These are phyloP conservation scores for Ara ararauna DNA, from an alignment of 2,797 vertebrate genomes.

Conservation along the genomic window DNA sequence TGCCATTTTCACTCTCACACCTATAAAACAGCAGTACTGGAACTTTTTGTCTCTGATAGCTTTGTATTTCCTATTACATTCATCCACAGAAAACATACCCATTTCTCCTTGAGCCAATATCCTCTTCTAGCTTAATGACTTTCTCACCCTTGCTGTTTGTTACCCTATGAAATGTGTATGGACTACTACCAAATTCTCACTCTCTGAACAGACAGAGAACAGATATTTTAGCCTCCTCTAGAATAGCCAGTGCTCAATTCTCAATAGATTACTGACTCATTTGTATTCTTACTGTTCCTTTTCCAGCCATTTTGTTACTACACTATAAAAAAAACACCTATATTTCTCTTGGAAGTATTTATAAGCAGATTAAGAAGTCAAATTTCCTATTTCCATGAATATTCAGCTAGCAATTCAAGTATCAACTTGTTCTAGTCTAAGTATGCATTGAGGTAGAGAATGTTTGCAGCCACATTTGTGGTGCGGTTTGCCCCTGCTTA, in stretches of 20 bases:
- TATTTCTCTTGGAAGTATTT: neutral
- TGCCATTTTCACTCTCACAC: neutral
- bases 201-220: neutral
- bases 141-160: neutral
- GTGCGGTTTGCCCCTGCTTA: neutral
- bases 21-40: neutral
- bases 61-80: neutral
- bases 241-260: neutral
- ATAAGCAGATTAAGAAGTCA: neutral
- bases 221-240: neutral
- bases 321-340: neutral
- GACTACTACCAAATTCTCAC: neutral
- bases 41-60: neutral
- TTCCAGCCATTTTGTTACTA: neutral
- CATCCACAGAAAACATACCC: neutral
- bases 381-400: conserved; percentile 6
- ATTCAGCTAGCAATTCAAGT: neutral
- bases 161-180: neutral
- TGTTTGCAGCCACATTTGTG: neutral
- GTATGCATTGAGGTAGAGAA: neutral
- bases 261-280: neutral
- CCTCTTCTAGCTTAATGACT: neutral
- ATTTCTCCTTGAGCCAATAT: neutral
- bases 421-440: neutral
- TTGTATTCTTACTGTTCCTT: neutral